Percentiles rank a stretch among this genome's conserved stretches.
phyloP scores from a whole-genome alignment of 2,888 invertebrate genomes.

The Dioctria linearis region DNA sequence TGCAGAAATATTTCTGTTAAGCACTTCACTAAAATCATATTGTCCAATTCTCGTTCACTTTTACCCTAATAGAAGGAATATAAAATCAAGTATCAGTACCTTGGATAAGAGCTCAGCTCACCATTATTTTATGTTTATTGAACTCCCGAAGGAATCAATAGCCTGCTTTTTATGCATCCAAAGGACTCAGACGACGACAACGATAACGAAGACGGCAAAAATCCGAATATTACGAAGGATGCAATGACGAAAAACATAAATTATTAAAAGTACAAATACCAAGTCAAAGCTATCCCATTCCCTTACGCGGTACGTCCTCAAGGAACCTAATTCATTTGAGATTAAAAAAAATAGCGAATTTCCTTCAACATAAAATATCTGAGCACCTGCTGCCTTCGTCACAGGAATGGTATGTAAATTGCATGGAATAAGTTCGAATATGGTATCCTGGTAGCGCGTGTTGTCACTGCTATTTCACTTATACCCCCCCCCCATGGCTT shows the following conservation, averaged over 20 bases:
- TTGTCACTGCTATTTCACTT: constrained; percentile 33
- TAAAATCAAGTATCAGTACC: too few species aligned
- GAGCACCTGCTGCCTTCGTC: constrained; percentile 38
- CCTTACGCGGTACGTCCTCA: background rate
- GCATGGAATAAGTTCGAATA: constrained; percentile 40
- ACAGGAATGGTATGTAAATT: constrained; percentile 29
- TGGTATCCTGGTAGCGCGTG: constrained; percentile 24
- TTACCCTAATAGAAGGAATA: too few species aligned
- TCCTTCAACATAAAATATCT: constrained; percentile 26
- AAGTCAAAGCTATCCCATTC: background rate
- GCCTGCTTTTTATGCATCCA: too few species aligned
- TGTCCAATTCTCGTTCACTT: too few species aligned
- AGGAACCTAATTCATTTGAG: constrained; percentile 22
- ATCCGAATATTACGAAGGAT: background rate
- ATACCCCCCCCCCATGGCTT: constrained; percentile 14
- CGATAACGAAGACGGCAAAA: too few species aligned
- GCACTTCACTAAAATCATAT: too few species aligned
- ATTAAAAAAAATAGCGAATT: constrained; percentile 17
- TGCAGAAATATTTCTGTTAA: too few species aligned
- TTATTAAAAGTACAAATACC: constrained; percentile 14
- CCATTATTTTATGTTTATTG: background rate
- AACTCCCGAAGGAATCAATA: too few species aligned
- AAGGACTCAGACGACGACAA: too few species aligned
- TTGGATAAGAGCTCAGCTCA: too few species aligned
- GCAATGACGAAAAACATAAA: background rate